A percentile compares a stretch with the other conserved stretches of the same genome.
Conservation (phyloP, 2,888 invertebrate genomes). For the Dicycla oo region DNA sequence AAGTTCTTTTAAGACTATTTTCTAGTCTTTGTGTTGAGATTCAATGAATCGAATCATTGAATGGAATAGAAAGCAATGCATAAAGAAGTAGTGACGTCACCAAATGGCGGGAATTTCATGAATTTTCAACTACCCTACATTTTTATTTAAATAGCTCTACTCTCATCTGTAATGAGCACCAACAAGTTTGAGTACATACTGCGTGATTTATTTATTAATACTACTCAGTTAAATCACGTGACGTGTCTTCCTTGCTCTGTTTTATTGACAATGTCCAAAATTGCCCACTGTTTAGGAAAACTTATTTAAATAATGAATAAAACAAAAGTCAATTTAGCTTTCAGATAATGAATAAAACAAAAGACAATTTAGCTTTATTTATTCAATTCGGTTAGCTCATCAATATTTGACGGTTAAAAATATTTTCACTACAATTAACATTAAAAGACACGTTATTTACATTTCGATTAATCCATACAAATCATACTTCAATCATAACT, state of each 20-base stretch:
- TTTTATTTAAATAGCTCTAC: slow-evolving; percentile 71
- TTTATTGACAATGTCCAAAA: too few relatives aligned
- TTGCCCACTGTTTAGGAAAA: too few relatives aligned
- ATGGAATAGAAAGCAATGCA: slow-evolving; percentile 72
- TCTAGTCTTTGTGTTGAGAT: slow-evolving; percentile 41
- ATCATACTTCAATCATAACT: slow-evolving; percentile 32
- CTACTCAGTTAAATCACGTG: too few relatives aligned
- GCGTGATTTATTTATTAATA: not conserved
- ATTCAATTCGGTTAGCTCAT: slow-evolving; percentile 48
- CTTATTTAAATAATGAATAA: slow-evolving; percentile 36
- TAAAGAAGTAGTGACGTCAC: slow-evolving; percentile 67
- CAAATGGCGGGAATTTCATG: slow-evolving; percentile 64
- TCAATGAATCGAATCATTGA: slow-evolving; percentile 63
- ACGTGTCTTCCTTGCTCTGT: too few relatives aligned
- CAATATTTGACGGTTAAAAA: slow-evolving; percentile 41
- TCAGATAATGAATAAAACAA: slow-evolving; percentile 53
- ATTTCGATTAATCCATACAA: slow-evolving; percentile 47
- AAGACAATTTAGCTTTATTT: slow-evolving; percentile 48
- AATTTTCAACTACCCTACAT: slow-evolving; percentile 70
- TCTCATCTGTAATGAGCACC: slow-evolving; percentile 48
- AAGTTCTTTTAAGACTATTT: slow-evolving; percentile 28
- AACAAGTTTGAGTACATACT: slow-evolving; percentile 8
- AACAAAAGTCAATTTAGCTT: slow-evolving; percentile 44
- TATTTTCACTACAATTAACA: slow-evolving; percentile 43
- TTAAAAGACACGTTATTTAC: slow-evolving; percentile 56